These are phyloP conservation scores for Ganaspis sp. DNA, from an alignment of 1,140 invertebrate species.

Conservation along the genomic window DNA sequence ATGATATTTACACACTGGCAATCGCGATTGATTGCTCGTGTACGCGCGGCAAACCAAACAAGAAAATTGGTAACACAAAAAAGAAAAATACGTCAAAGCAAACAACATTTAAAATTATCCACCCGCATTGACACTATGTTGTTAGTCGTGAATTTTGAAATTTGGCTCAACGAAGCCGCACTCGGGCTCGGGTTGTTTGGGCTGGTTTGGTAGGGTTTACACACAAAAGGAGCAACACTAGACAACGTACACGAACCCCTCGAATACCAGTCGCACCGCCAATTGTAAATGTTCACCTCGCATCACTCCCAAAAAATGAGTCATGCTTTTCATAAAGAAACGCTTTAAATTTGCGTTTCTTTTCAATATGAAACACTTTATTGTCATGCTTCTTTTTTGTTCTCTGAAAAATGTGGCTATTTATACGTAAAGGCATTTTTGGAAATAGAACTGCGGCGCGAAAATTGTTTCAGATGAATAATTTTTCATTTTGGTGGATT, in stretches of 20 bases:
- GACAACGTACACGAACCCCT: constrained; percentile 77
- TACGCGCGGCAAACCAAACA: background rate
- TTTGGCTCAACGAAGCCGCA: constrained; percentile 7
- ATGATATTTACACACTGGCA: background rate
- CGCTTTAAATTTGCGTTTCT: background rate
- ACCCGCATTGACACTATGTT: constrained; percentile 11
- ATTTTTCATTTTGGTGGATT: too few relatives aligned
- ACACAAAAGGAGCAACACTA: constrained; percentile 76
- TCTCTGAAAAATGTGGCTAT: too few relatives aligned
- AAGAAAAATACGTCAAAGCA: constrained; percentile 40
- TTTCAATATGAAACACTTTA: background rate
- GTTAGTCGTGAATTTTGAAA: constrained; percentile 25
- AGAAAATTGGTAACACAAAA: constrained; percentile 16
- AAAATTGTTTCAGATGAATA: too few relatives aligned
- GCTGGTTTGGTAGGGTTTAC: constrained; percentile 73
- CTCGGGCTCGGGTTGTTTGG: constrained; percentile 65
- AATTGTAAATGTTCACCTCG: constrained; percentile 36
- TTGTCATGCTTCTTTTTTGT: too few relatives aligned
- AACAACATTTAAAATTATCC: constrained; percentile 42
- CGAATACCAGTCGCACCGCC: constrained; percentile 67
- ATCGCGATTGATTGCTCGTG: constrained; percentile 1
- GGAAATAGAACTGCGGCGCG: too few relatives aligned
- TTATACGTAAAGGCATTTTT: too few relatives aligned
- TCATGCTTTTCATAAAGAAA: background rate
- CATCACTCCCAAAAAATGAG: constrained; percentile 26